Evolutionary conservation across 2,113 vertebrate genomes (phyloP).

Genomic region (Shinisaurus crocodilurus): DNA sequence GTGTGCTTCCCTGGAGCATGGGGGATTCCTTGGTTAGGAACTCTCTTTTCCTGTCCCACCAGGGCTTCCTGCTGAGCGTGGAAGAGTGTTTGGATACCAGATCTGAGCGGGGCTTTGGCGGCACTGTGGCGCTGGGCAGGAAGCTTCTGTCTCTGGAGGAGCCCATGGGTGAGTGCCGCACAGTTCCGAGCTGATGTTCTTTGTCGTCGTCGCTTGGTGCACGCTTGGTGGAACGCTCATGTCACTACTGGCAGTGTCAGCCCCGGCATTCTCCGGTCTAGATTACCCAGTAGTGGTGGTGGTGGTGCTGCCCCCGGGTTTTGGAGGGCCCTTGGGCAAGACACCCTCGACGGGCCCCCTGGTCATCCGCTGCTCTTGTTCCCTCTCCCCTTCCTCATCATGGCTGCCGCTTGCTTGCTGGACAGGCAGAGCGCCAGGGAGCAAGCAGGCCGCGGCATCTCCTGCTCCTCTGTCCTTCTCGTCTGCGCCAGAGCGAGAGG

Average conservation of each 20-base stretch:
- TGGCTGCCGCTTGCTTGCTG: too few species aligned
- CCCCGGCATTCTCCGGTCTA: background rate
- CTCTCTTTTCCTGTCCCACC: background rate
- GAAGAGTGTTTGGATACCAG: conserved; percentile 38
- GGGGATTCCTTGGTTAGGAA: background rate
- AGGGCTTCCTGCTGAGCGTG: conserved; percentile 69
- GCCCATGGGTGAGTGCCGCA: conserved; percentile 56
- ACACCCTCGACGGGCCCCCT: too few species aligned
- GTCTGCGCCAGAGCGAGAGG: too few species aligned
- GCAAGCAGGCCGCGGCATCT: too few species aligned
- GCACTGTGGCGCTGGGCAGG: conserved; percentile 6
- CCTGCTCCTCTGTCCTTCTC: too few species aligned
- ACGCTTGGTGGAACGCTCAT: background rate
- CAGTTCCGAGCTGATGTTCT: background rate
- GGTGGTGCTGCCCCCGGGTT: too few species aligned
- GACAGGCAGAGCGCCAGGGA: too few species aligned
- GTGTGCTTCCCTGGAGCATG: background rate
- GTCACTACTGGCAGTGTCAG: background rate
- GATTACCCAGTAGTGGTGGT: too few species aligned
- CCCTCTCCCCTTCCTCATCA: too few species aligned
- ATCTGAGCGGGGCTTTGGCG: conserved; percentile 6
- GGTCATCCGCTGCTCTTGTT: too few species aligned
- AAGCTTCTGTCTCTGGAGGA: conserved; percentile 44
- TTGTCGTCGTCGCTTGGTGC: background rate
- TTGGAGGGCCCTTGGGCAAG: too few species aligned